Evolutionary conservation across 2,888 invertebrate species (phyloP).

Genomic region (Dasypolia templi): DNA sequence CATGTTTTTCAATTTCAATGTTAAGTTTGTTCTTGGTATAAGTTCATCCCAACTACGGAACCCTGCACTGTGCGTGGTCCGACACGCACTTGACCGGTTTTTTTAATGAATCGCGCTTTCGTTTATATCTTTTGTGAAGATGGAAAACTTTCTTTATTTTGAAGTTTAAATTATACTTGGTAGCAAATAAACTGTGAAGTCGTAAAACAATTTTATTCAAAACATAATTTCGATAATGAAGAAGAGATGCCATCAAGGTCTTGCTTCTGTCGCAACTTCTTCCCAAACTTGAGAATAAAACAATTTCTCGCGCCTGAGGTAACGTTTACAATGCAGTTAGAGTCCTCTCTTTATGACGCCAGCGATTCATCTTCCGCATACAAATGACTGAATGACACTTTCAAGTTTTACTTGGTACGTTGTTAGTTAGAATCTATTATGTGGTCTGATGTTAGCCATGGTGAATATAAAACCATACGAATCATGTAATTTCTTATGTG

Average conservation of each 20-base stretch:
- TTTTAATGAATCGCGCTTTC: conserved; percentile 34
- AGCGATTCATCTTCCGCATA: conserved; percentile 80
- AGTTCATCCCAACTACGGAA: too few relatives aligned
- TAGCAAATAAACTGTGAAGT: conserved; percentile 25
- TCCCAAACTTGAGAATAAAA: conserved; percentile 75
- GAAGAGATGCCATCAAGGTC: conserved; percentile 45
- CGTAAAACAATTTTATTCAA: conserved; percentile 54
- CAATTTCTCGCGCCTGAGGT: conserved; percentile 73
- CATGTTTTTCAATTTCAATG: too few relatives aligned
- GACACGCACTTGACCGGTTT: too few relatives aligned
- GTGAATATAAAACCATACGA: conserved; percentile 58
- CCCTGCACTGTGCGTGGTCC: too few relatives aligned
- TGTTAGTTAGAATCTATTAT: conserved; percentile 74
- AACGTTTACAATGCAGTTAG: conserved; percentile 82
- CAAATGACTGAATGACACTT: conserved; percentile 82
- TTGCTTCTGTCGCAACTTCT: conserved; percentile 44
- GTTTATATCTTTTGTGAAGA: conserved; percentile 27
- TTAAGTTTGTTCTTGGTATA: too few relatives aligned
- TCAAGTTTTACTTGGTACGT: conserved; percentile 78
- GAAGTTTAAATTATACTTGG: conserved; percentile 18
- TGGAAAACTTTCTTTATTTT: conserved; percentile 37
- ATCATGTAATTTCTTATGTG: conserved; percentile 51
- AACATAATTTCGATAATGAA: conserved; percentile 59
- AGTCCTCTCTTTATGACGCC: conserved; percentile 81
- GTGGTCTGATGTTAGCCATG: conserved; percentile 63